Conservation (phyloP, 2,797 vertebrate species). For the Protosalanx chinensis region DNA sequence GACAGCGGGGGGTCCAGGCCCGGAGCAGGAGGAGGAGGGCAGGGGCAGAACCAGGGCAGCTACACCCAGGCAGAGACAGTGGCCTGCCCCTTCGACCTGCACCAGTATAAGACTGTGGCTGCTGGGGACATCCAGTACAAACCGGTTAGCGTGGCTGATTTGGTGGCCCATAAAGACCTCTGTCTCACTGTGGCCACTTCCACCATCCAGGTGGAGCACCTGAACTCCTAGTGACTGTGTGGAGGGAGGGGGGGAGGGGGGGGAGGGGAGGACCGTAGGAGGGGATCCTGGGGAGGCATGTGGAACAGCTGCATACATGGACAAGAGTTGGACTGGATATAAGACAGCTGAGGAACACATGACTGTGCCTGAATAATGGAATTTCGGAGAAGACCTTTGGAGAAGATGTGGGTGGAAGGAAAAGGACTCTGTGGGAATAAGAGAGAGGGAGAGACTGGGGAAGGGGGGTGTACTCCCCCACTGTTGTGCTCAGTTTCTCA, state of each 20-base stretch:
- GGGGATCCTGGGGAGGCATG: neutral
- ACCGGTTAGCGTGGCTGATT: slow-evolving; percentile 71
- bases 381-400: slow-evolving; percentile 25
- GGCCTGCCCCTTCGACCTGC: slow-evolving; percentile 90
- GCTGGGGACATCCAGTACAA: slow-evolving; percentile 77
- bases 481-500: slow-evolving; percentile 33
- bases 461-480: slow-evolving; percentile 29
- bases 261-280: slow-evolving; percentile 4
- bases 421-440: too few relatives aligned
- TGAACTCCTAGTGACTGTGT: slow-evolving; percentile 82
- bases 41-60: slow-evolving; percentile 73
- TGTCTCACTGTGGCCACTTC: slow-evolving; percentile 96
- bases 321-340: slow-evolving; percentile 44
- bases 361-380: slow-evolving; percentile 53
- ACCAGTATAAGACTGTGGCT: slow-evolving; percentile 90
- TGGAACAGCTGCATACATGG: slow-evolving; percentile 15
- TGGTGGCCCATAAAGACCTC: slow-evolving; percentile 92
- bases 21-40: slow-evolving; percentile 59
- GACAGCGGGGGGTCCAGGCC: slow-evolving; percentile 49
- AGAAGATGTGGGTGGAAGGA: slow-evolving; percentile 10
- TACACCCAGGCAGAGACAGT: slow-evolving; percentile 64
- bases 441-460: too few relatives aligned
- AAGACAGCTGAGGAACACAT: slow-evolving; percentile 56
- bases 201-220: slow-evolving; percentile 95
- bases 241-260: slow-evolving; percentile 16